Conservation (phyloP, 2,113 vertebrate species). For the Sander lucioperca region DNA sequence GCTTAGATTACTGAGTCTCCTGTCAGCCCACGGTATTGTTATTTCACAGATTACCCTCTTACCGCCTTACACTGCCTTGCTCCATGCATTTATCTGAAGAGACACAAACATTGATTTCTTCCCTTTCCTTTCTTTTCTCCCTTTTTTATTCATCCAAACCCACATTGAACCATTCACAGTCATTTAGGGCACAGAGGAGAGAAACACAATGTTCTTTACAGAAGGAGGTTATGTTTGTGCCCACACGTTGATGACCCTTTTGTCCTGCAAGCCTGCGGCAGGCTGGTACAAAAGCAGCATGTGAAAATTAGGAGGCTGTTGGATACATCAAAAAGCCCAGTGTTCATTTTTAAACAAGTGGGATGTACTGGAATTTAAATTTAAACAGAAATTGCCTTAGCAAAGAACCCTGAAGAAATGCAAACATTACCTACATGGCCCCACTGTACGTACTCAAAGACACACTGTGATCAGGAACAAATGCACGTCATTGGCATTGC, state of each 20-base stretch:
- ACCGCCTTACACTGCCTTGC: conserved; percentile 54
- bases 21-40: conserved; percentile 75
- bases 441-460: conserved; percentile 3
- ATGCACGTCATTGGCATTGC: conserved; percentile 8
- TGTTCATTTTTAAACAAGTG: conserved; percentile 2
- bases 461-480: conserved; percentile 24
- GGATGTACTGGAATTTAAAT: conserved; percentile 16
- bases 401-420: neutral
- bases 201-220: conserved; percentile 45
- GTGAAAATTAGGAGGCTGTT: conserved; percentile 18
- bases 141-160: conserved; percentile 60
- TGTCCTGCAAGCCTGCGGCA: conserved; percentile 29
- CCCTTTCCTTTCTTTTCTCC: conserved; percentile 49
- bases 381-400: neutral
- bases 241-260: conserved; percentile 22
- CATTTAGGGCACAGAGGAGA: conserved; percentile 50
- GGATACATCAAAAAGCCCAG: neutral
- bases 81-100: conserved; percentile 74
- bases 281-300: neutral
- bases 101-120: conserved; percentile 78
- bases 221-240: conserved; percentile 15
- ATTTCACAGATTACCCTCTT: conserved; percentile 77
- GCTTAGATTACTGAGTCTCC: conserved; percentile 74
- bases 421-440: conserved; percentile 4
- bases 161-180: conserved; percentile 46